Conservation (phyloP, 1,140 invertebrate genomes). For the Apis dorsata region DNA sequence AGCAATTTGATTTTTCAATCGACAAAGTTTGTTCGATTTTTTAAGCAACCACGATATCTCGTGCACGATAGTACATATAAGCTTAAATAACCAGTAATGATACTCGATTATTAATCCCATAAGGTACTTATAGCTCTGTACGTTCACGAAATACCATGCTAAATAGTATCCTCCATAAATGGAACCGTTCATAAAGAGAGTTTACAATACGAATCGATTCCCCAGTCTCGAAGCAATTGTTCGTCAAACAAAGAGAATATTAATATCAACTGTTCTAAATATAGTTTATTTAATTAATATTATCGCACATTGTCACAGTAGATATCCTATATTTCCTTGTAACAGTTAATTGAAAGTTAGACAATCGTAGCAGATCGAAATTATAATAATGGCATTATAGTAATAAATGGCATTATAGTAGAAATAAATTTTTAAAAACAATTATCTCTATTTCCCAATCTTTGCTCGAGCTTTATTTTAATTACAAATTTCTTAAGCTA, state of each 20-base stretch:
- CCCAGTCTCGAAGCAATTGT: neutral
- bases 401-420: too few species aligned
- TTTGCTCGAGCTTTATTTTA: too few species aligned
- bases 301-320: too few species aligned
- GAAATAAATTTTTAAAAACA: too few species aligned
- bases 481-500: too few species aligned
- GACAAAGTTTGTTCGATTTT: neutral
- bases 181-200: constrained; percentile 10
- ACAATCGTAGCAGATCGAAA: too few species aligned
- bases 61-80: neutral
- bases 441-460: too few species aligned
- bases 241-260: neutral
- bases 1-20: neutral
- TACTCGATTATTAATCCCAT: constrained; percentile 55
- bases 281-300: neutral
- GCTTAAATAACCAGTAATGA: constrained; percentile 34
- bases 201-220: neutral
- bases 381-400: too few species aligned
- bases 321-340: too few species aligned
- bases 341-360: too few species aligned
- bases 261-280: neutral
- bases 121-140: constrained; percentile 44
- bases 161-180: constrained; percentile 49
- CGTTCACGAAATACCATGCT: constrained; percentile 45
- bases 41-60: neutral